Percentiles rank a stretch among this genome's conserved stretches.
phyloP scores from a whole-genome alignment of 1,140 invertebrate genomes.

The Bombus consobrinus region DNA sequence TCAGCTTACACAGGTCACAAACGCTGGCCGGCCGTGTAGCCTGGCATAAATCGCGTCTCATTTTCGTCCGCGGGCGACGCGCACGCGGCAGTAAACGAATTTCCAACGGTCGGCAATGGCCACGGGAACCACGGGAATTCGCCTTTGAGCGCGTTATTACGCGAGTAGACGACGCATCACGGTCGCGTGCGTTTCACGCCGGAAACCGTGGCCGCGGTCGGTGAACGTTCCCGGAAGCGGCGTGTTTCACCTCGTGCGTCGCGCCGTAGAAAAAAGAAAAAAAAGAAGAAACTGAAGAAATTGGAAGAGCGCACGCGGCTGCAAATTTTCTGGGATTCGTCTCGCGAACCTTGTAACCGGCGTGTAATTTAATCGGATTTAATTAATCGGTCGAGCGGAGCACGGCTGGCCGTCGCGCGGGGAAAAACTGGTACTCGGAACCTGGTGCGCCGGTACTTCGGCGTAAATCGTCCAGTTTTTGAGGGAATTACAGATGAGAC shows the following conservation, averaged over 20 bases:
- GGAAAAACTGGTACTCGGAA: not conserved
- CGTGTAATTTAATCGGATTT: slow-evolving; percentile 2
- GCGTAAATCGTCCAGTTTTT: not conserved
- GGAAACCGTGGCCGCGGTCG: slow-evolving; percentile 34
- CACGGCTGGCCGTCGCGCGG: not conserved
- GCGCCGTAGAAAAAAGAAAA: not conserved
- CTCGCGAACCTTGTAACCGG: not conserved
- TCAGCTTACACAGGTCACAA: not conserved
- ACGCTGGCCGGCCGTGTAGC: not conserved
- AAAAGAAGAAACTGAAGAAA: no score
- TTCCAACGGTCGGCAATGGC: not conserved
- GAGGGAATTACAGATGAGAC: not conserved
- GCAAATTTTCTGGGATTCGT: not conserved
- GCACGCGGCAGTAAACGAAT: not conserved
- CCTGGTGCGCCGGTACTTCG: not conserved
- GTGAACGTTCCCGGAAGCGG: slow-evolving; percentile 24
- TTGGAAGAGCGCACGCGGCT: no score
- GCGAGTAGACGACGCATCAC: slow-evolving; percentile 1
- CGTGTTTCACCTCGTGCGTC: slow-evolving; percentile 8
- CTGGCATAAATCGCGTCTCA: not conserved
- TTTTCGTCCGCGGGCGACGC: not conserved
- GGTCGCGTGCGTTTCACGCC: slow-evolving; percentile 16
- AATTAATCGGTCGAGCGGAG: not conserved
- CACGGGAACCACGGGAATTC: not conserved
- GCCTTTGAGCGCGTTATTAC: slow-evolving; percentile 26